These are phyloP conservation scores for Ophthalmolycus amberensis DNA, from an alignment of 2,113 vertebrate species.

Conservation along the genomic window DNA sequence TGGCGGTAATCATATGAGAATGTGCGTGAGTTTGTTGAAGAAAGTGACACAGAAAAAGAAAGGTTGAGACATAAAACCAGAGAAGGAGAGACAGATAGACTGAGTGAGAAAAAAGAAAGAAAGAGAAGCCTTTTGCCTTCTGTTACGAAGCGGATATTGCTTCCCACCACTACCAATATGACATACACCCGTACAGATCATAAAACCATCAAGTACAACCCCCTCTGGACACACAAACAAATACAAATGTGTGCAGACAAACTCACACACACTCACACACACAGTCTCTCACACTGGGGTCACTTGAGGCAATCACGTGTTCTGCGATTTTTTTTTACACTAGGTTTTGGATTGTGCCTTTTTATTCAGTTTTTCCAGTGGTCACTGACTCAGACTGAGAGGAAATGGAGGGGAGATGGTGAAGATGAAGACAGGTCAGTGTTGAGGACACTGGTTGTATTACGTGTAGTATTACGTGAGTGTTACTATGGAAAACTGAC, in stretches of 20 bases:
- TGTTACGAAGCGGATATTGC: constrained; percentile 64
- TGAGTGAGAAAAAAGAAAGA: constrained; percentile 13
- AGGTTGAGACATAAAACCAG: constrained; percentile 26
- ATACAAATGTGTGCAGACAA: constrained; percentile 19
- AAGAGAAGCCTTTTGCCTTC: constrained; percentile 31
- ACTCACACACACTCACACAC: background rate
- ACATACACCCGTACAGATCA: constrained; percentile 62
- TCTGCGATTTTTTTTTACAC: constrained; percentile 56
- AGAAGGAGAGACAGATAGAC: constrained; percentile 21
- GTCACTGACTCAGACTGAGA: constrained; percentile 60
- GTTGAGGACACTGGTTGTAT: constrained; percentile 22
- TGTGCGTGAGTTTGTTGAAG: constrained; percentile 39
- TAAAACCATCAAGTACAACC: constrained; percentile 55
- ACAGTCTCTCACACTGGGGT: constrained; percentile 39
- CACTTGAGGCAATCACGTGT: constrained; percentile 59
- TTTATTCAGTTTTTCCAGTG: constrained; percentile 74
- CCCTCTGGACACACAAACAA: constrained; percentile 40
- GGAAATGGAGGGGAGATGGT: constrained; percentile 53
- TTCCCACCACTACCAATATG: constrained; percentile 53
- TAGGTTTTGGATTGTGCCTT: constrained; percentile 58
- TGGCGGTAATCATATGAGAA: constrained; percentile 48
- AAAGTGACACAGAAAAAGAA: constrained; percentile 46
- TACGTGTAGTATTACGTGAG: background rate
- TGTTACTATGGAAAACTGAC: background rate
- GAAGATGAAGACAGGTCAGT: constrained; percentile 42